Evolutionary conservation across 2,888 invertebrate species (phyloP), one percentile per base, ranked within the genome.

Genomic region (Reticulitermes lucifugus): DNA sequence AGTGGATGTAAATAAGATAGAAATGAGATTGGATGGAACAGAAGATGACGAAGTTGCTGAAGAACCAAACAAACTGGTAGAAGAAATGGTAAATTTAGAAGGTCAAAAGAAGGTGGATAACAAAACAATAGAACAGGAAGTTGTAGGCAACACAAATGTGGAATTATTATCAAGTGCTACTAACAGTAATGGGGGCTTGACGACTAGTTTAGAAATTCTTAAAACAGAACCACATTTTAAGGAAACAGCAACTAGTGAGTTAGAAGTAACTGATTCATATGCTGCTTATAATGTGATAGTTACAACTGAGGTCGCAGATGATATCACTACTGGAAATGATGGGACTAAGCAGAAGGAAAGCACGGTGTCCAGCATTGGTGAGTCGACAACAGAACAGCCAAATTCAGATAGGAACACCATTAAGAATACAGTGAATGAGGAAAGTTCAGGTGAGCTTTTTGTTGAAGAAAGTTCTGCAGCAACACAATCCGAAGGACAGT

Each of bases 401-500:
- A 41, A 12, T 41, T 6, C 70, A 41, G 12, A 41, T 29, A 73
- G 73, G 21, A 35, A 14, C 41, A 29, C 10, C 35, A 35, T 79
- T 25, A 55, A 73, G 21, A 41, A 7, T 29, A 12, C 2, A 29
- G 73, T 41, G 2, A 41, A 29, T 29, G 77, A 22, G 43, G 71
- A 41, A 22, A 73, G 22, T 25, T 7, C 70, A 83, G 75, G 21
- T 10, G 18, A 14, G 25, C 21, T 22, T 75, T 10, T 0, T 14
- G 35, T 55, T 25, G 83, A 79, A 81, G 84, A 83, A 65, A 59
- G 14, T 29, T 41, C 73, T 10, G 41, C 21, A 73, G 25, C 59
- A 51, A 83, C 60, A 77, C 43, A 81, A 75, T 35, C 43, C 35
- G 86, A 84, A n/a, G 88, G 65, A 80, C 70, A 25, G 9, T 25